Percentiles rank a stretch among this genome's conserved stretches.
Conservation (phyloP, 1,140 invertebrate genomes). For the Trichonephila clavipes region DNA sequence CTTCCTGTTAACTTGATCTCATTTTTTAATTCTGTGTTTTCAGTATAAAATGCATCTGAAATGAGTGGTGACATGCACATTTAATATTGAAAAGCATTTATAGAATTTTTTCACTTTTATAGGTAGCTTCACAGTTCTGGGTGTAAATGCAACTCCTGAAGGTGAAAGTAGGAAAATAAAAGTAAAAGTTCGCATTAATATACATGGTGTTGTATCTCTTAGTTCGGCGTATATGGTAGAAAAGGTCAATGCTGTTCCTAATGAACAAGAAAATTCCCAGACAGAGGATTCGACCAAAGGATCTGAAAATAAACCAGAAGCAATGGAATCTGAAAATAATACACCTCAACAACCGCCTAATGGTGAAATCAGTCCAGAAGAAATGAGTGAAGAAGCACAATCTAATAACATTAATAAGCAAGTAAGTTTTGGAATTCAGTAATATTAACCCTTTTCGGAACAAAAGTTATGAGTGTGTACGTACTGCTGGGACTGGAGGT, state of each 20-base stretch:
- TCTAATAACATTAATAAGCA: background rate
- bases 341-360: slow-evolving; percentile 31
- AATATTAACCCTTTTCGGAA: no score
- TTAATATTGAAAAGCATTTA: no score
- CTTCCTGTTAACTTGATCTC: no score
- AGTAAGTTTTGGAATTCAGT: slow-evolving; percentile 5
- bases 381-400: slow-evolving; percentile 49
- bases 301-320: slow-evolving; percentile 40
- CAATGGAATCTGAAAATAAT: slow-evolving; percentile 72
- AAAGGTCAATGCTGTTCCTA: slow-evolving; percentile 82
- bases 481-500: no score
- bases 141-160: slow-evolving; percentile 91
- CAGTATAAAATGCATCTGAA: no score
- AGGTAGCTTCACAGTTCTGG: slow-evolving; percentile 91
- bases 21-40: no score
- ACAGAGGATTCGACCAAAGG: background rate
- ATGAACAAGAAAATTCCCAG: slow-evolving; percentile 79
- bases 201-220: slow-evolving; percentile 94
- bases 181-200: slow-evolving; percentile 95
- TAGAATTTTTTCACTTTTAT: slow-evolving; percentile 59
- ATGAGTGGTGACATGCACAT: no score
- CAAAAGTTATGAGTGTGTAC: no score
- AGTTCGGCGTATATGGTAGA: slow-evolving; percentile 92
- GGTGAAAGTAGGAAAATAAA: slow-evolving; percentile 96
- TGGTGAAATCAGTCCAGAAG: slow-evolving; percentile 55